Evolutionary conservation across 1,140 invertebrate genomes (phyloP).

Genomic region (Pomacea maculata): DNA sequence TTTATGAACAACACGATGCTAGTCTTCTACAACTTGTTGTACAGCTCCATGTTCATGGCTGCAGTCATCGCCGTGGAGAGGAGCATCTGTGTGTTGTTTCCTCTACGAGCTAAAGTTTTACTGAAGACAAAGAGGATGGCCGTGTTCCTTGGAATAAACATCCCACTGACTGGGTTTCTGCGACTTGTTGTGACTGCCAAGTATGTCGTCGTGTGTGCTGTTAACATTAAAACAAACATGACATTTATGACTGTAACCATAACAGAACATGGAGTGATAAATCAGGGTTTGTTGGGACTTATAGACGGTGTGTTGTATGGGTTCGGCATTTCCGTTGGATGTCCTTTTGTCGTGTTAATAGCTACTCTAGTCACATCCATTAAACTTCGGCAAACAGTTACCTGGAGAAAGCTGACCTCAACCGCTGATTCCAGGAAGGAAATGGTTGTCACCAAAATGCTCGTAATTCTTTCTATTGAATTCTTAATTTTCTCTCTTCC

Average conservation of each 20-base stretch:
- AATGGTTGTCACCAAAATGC: conserved; percentile 10
- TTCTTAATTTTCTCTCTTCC: conserved; percentile 9
- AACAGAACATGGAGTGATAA: background rate
- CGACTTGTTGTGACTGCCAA: background rate
- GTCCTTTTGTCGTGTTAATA: conserved; percentile 4
- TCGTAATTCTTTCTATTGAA: conserved; percentile 1
- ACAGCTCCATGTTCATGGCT: background rate
- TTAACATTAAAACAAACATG: background rate
- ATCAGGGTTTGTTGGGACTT: background rate
- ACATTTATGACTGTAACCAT: background rate
- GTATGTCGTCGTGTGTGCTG: conserved; percentile 1
- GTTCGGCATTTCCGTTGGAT: background rate
- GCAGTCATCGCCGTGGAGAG: conserved; percentile 2
- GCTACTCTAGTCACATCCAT: background rate
- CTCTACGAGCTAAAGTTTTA: background rate
- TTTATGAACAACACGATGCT: background rate
- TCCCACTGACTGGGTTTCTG: background rate
- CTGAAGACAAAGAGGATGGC: background rate
- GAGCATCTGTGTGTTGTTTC: background rate
- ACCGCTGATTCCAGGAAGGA: background rate
- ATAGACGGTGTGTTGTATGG: conserved; percentile 4
- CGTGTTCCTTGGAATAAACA: background rate
- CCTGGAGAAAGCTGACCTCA: background rate
- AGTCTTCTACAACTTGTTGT: background rate
- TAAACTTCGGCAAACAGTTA: background rate